phyloP scores from a whole-genome alignment of 2,113 vertebrate genomes.

The Dipodomys stephensi region DNA sequence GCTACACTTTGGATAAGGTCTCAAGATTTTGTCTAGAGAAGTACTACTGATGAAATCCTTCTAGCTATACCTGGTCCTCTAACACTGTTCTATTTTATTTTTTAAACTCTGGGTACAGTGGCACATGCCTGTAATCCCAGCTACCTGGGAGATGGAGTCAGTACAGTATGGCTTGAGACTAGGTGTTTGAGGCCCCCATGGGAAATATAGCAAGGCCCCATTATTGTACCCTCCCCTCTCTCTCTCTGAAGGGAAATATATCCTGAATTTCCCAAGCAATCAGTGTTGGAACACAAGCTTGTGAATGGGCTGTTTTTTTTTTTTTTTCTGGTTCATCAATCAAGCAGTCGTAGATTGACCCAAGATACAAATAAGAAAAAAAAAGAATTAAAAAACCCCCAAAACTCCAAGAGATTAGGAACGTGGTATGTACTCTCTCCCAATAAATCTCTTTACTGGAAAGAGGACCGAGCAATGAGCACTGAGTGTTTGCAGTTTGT shows the following conservation, averaged over 20 bases:
- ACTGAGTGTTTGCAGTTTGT: neutral
- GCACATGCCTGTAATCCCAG: neutral
- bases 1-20: too few relatives aligned
- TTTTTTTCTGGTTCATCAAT: neutral
- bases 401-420: constrained; percentile 18
- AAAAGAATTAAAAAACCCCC: neutral
- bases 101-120: neutral
- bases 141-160: neutral
- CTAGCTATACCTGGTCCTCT: neutral
- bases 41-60: too few relatives aligned
- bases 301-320: neutral
- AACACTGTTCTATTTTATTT: neutral
- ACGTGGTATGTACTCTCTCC: neutral
- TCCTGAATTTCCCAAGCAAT: neutral
- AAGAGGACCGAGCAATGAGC: neutral
- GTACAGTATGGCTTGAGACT: neutral
- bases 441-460: neutral
- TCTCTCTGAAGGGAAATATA: neutral
- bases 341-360: neutral
- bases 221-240: too few relatives aligned
- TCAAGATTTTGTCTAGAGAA: too few relatives aligned
- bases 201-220: too few relatives aligned
- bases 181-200: neutral
- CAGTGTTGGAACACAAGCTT: neutral
- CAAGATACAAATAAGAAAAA: constrained; percentile 11